Percentiles rank a stretch among this genome's conserved stretches.
Conservation (phyloP, 2,797 vertebrate species). For the Apogon hyalosoma region DNA sequence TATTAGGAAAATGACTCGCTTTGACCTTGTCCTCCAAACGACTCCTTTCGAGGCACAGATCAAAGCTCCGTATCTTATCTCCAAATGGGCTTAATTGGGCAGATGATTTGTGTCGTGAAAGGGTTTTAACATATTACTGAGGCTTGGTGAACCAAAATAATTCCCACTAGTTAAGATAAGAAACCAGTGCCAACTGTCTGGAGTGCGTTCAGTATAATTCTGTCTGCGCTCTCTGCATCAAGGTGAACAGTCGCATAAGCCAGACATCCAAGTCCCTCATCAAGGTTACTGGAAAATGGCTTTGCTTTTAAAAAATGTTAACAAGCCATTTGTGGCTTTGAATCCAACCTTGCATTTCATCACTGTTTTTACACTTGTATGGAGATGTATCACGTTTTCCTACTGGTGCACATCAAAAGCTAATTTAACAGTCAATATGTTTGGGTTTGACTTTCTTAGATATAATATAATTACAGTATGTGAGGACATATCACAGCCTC, state of each 20-base stretch:
- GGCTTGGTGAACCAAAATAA: slow-evolving; percentile 67
- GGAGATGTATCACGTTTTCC: background rate
- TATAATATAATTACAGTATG: too few relatives aligned
- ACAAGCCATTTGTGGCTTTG: slow-evolving; percentile 2
- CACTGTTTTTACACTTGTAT: slow-evolving; percentile 5
- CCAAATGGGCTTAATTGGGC: slow-evolving; percentile 66
- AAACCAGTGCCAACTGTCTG: slow-evolving; percentile 30
- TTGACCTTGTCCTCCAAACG: slow-evolving; percentile 42
- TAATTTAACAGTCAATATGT: too few relatives aligned
- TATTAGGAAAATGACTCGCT: slow-evolving; percentile 33
- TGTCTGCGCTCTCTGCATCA: slow-evolving; percentile 18
- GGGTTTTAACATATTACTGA: slow-evolving; percentile 61
- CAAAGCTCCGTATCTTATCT: slow-evolving; percentile 61
- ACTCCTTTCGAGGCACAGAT: slow-evolving; percentile 44
- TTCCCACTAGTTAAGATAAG: slow-evolving; percentile 52
- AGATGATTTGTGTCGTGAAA: slow-evolving; percentile 63
- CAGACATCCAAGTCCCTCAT: background rate
- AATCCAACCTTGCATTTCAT: background rate
- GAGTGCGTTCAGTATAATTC: slow-evolving; percentile 38
- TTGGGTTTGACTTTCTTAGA: too few relatives aligned
- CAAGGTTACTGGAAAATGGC: slow-evolving; percentile 28
- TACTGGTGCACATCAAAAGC: slow-evolving; percentile 7
- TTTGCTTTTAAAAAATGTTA: slow-evolving; percentile 26
- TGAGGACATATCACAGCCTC: slow-evolving; percentile 12
- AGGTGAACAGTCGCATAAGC: slow-evolving; percentile 39